These are phyloP conservation scores for Sympetrum striolatum DNA, from an alignment of 2,888 invertebrate species.

Conservation along the genomic window DNA sequence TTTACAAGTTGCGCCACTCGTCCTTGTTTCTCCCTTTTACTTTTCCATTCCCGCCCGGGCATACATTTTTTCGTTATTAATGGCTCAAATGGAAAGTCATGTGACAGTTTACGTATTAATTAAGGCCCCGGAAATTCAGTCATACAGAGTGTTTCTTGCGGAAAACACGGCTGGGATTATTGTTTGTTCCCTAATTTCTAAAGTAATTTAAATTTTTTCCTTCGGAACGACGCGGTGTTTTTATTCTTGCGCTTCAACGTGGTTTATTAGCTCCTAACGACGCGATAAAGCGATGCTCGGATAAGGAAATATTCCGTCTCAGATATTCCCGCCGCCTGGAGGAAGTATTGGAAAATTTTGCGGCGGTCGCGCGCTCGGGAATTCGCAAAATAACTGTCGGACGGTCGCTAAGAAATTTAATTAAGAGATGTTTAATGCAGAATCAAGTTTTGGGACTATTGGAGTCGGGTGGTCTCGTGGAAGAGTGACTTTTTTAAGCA, in stretches of 20 bases:
- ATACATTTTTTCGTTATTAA: conserved; percentile 6
- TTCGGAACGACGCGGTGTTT: not conserved
- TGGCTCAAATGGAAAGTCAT: conserved; percentile 39
- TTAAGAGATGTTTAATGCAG: no score
- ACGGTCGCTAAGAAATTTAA: no score
- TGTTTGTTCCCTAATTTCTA: not conserved
- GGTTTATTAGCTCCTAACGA: not conserved
- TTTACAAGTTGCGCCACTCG: conserved; percentile 12
- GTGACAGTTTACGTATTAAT: conserved; percentile 37
- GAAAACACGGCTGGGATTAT: not conserved
- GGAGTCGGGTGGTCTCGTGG: no score
- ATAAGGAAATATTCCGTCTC: not conserved
- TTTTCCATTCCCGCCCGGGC: not conserved
- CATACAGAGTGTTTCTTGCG: not conserved
- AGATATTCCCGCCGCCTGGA: not conserved
- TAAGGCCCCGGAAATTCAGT: conserved; percentile 16
- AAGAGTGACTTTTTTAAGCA: no score
- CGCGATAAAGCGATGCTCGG: not conserved
- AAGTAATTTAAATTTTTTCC: not conserved
- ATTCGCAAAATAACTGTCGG: no score
- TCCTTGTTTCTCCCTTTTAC: not conserved
- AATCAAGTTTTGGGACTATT: no score
- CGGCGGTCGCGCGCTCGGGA: no score
- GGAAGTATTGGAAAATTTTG: no score
- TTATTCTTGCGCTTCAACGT: not conserved